Evolutionary conservation across 2,113 vertebrate species (phyloP).

Genomic region (Periophthalmodon schlosseri): DNA sequence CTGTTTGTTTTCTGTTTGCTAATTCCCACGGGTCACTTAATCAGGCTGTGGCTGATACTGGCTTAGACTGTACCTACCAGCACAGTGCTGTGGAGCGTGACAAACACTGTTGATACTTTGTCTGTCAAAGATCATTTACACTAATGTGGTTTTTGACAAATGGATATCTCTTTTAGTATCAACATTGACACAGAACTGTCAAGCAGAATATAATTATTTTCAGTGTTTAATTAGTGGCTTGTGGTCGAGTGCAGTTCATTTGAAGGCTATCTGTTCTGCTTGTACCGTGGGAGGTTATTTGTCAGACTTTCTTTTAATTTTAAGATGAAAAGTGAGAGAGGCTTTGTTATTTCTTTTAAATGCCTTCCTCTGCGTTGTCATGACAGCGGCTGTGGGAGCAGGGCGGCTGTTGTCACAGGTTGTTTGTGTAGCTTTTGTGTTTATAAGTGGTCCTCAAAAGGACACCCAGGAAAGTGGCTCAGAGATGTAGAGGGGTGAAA

Average conservation of each 20-base stretch:
- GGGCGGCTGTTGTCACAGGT: slow-evolving; percentile 79
- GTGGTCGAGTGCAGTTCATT: background rate
- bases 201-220: slow-evolving; percentile 10
- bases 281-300: slow-evolving; percentile 14
- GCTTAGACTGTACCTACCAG: slow-evolving; percentile 44
- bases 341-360: slow-evolving; percentile 67
- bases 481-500: slow-evolving; percentile 44
- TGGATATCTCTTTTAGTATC: background rate
- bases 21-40: slow-evolving; percentile 40
- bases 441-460: slow-evolving; percentile 78
- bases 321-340: slow-evolving; percentile 42
- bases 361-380: slow-evolving; percentile 81
- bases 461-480: slow-evolving; percentile 56
- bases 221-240: slow-evolving; percentile 2
- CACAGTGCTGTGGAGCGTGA: slow-evolving; percentile 14
- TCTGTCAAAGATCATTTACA: slow-evolving; percentile 21
- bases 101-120: slow-evolving; percentile 4
- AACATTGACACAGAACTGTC: background rate
- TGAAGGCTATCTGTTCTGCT: background rate
- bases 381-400: slow-evolving; percentile 81
- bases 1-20: slow-evolving; percentile 35
- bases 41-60: slow-evolving; percentile 31
- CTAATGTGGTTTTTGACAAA: background rate
- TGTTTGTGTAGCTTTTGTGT: slow-evolving; percentile 82
- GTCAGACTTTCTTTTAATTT: slow-evolving; percentile 17